A percentile compares a stretch with the other conserved stretches of the same genome.
Conservation (phyloP, 37 sponge, comb jelly and placozoan genomes). For the Ephydatia muelleri region DNA sequence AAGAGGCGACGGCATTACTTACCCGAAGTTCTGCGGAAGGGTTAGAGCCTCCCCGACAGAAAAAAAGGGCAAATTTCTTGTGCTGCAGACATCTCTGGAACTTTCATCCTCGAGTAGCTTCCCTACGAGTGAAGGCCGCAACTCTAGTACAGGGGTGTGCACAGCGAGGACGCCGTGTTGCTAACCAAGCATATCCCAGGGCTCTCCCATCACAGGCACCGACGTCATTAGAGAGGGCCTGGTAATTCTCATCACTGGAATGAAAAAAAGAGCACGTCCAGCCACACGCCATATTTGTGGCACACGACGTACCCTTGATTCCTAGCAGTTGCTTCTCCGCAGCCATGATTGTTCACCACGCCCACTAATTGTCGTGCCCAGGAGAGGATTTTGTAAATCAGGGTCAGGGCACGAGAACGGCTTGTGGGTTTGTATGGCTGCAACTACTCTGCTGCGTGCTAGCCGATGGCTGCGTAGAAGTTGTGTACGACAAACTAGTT, state of each 20-base stretch:
- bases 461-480: neutral
- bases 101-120: conserved; percentile 18
- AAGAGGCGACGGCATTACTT: neutral
- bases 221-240: conserved; percentile 51
- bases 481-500: too few relatives aligned
- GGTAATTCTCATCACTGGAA: conserved; percentile 72
- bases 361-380: neutral
- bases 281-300: neutral
- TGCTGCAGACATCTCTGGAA: conserved; percentile 16
- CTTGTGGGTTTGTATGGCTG: neutral
- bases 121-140: neutral
- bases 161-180: too few relatives aligned
- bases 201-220: conserved; percentile 41
- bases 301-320: neutral
- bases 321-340: neutral
- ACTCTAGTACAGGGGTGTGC: neutral
- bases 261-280: neutral
- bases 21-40: conserved; percentile 64
- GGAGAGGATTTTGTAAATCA: neutral
- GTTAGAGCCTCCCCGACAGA: conserved; percentile 35
- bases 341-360: neutral
- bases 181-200: conserved; percentile 68
- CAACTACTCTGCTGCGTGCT: neutral
- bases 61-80: conserved; percentile 14
- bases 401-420: neutral